phyloP scores from a whole-genome alignment of 2,888 invertebrate genomes.

The Meiosimyza platycephala region DNA sequence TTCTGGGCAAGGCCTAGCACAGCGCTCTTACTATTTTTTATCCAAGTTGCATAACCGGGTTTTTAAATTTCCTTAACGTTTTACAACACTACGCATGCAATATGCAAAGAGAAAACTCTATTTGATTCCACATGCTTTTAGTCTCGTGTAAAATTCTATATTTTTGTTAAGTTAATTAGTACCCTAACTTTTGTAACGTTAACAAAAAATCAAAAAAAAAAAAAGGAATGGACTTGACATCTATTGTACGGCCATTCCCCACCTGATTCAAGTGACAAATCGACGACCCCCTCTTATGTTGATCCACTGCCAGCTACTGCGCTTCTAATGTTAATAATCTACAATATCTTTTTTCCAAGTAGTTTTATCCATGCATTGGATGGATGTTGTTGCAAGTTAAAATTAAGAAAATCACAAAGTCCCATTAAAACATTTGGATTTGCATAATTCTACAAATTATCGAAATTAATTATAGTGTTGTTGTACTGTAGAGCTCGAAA shows the following conservation, averaged over 20 bases:
- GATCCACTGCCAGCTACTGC: neutral
- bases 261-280: too few species aligned
- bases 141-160: conserved; percentile 52
- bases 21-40: too few species aligned
- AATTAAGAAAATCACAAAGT: too few species aligned
- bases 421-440: conserved; percentile 10
- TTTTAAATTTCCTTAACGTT: too few species aligned
- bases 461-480: conserved; percentile 18
- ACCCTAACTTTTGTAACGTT: conserved; percentile 46
- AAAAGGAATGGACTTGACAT: neutral
- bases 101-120: too few species aligned
- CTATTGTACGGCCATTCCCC: too few species aligned
- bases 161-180: conserved; percentile 64
- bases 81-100: too few species aligned
- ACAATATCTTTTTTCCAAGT: neutral
- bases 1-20: too few species aligned
- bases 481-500: neutral
- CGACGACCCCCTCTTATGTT: neutral
- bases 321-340: too few species aligned
- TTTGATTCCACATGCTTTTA: too few species aligned
- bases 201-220: conserved; percentile 17
- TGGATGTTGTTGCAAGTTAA: neutral
- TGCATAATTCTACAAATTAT: conserved; percentile 24
- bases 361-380: neutral
- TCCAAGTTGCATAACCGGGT: too few species aligned